These are phyloP conservation scores for Iguana delicatissima DNA, from an alignment of 2,797 vertebrate species.

Conservation along the genomic window DNA sequence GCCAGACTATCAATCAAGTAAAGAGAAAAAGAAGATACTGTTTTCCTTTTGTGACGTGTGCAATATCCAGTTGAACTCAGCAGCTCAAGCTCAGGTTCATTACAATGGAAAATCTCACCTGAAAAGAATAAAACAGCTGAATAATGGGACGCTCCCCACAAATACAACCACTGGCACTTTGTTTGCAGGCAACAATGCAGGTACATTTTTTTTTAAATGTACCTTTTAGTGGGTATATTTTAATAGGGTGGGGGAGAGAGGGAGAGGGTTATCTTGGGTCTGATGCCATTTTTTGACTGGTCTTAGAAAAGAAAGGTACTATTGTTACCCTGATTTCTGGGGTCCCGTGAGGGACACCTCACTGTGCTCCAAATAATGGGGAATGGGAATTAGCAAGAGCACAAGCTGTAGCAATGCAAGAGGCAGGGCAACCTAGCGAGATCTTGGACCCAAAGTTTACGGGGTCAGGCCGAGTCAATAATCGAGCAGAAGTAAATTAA, in stretches of 20 bases:
- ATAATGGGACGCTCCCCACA: constrained; percentile 82
- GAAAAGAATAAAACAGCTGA: constrained; percentile 87
- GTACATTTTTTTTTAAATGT: constrained; percentile 67
- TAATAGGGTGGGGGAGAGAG: not conserved
- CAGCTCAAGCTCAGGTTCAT: constrained; percentile 88
- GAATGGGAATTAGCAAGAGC: too few relatives aligned
- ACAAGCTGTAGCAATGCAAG: too few relatives aligned
- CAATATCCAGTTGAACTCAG: constrained; percentile 90
- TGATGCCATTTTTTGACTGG: not conserved
- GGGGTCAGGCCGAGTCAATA: too few relatives aligned
- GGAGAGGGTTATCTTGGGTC: not conserved
- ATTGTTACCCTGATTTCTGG: too few relatives aligned
- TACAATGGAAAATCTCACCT: constrained; percentile 91
- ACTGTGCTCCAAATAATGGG: too few relatives aligned
- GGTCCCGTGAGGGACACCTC: too few relatives aligned
- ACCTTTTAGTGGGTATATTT: not conserved
- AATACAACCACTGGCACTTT: constrained; percentile 67
- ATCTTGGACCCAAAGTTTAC: too few relatives aligned
- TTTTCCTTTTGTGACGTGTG: constrained; percentile 90
- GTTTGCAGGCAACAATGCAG: constrained; percentile 78
- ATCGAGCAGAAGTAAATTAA: too few relatives aligned
- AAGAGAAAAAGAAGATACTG: constrained; percentile 86
- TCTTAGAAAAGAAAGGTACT: not conserved
- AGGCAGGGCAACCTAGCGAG: too few relatives aligned
- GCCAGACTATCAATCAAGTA: constrained; percentile 77